Percentiles rank a stretch among this genome's conserved stretches.
phyloP scores from a whole-genome alignment of 2,888 invertebrate genomes.

The Brenthis ino region DNA sequence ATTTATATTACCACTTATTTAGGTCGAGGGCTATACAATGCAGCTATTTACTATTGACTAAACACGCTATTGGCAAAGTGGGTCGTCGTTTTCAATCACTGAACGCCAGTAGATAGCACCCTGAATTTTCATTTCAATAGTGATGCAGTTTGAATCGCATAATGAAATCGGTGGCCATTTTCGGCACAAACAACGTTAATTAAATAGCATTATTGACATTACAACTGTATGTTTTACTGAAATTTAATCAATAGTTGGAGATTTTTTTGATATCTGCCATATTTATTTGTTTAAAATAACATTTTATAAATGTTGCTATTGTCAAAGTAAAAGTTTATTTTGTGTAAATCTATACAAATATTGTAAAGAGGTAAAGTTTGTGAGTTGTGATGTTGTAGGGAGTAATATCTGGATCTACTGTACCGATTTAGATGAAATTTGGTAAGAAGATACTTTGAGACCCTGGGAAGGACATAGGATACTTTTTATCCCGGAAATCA shows the following conservation, averaged over 20 bases:
- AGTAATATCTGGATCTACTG: no score
- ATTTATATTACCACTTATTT: constrained; percentile 25
- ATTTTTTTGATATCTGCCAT: not conserved
- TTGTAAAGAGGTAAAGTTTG: no score
- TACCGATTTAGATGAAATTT: no score
- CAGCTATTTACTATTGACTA: constrained; percentile 32
- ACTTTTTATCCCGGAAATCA: no score
- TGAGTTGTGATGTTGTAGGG: no score
- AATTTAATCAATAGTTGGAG: constrained; percentile 11
- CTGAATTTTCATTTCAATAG: constrained; percentile 29
- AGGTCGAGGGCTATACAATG: constrained; percentile 26
- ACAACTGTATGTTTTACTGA: constrained; percentile 12
- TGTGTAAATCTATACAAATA: no score
- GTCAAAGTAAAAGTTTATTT: no score
- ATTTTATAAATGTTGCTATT: no score
- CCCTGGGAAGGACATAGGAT: no score
- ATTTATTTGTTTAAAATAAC: not conserved
- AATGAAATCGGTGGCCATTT: constrained; percentile 40
- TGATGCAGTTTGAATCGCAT: constrained; percentile 30
- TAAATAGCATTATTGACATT: constrained; percentile 32
- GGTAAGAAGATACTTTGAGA: no score
- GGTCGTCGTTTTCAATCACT: constrained; percentile 37
- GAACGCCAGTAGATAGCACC: constrained; percentile 25
- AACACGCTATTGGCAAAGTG: constrained; percentile 31
- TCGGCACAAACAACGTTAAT: constrained; percentile 39